Percentiles rank a stretch among this genome's conserved stretches.
These are phyloP conservation scores for Nephrotoma appendiculata DNA, from an alignment of 2,888 invertebrate genomes.

Conservation along the genomic window DNA sequence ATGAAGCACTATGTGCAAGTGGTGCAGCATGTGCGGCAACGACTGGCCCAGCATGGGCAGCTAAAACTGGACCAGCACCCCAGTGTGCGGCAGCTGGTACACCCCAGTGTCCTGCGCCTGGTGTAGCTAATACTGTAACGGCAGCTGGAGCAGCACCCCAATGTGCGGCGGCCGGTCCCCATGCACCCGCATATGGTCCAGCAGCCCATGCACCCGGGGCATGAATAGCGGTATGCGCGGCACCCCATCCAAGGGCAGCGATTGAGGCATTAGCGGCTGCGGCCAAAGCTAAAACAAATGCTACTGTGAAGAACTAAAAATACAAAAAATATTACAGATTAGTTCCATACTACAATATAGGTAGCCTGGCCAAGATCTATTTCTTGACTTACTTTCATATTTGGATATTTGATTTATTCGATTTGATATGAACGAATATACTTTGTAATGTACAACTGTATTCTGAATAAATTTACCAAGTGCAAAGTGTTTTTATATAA, in stretches of 20 bases:
- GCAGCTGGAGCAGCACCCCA: neutral
- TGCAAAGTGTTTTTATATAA: neutral
- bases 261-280: neutral
- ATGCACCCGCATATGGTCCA: neutral
- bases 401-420: neutral
- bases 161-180: neutral
- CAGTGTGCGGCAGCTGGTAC: neutral
- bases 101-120: neutral
- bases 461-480: neutral
- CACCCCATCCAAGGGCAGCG: neutral
- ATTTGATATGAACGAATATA: neutral
- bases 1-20: slow-evolving; percentile 10
- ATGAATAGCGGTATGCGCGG: neutral
- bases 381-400: neutral
- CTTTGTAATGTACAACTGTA: neutral
- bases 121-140: neutral
- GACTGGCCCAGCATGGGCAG: slow-evolving; percentile 15
- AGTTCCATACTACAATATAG: neutral
- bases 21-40: slow-evolving; percentile 14
- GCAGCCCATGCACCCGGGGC: neutral
- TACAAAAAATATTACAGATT: neutral
- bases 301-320: neutral
- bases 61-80: neutral
- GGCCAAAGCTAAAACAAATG: neutral
- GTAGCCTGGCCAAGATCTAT: neutral